These are phyloP conservation scores for Monochamus saltuarius DNA, from an alignment of 1,140 invertebrate species.

Conservation along the genomic window DNA sequence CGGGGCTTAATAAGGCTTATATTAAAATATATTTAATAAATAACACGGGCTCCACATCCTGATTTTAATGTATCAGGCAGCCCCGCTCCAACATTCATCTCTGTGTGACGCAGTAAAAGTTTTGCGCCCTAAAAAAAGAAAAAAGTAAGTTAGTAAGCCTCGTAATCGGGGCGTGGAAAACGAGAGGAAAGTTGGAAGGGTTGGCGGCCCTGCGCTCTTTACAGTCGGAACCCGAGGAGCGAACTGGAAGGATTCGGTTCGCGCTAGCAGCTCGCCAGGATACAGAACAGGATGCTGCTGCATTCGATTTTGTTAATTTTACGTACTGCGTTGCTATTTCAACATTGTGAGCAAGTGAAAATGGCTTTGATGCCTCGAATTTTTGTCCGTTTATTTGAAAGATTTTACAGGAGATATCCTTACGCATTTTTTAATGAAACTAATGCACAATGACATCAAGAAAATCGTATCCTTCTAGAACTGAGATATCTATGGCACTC, in stretches of 20 bases:
- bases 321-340: too few relatives aligned
- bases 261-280: neutral
- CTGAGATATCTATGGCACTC: too few relatives aligned
- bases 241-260: constrained; percentile 16
- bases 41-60: constrained; percentile 8
- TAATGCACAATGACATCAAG: too few relatives aligned
- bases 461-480: too few relatives aligned
- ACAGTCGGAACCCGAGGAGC: constrained; percentile 29
- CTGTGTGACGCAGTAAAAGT: constrained; percentile 26
- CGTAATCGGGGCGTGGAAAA: constrained; percentile 41
- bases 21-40: constrained; percentile 21
- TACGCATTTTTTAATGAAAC: too few relatives aligned
- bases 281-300: too few relatives aligned
- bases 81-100: constrained; percentile 17
- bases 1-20: neutral
- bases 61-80: constrained; percentile 20
- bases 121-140: constrained; percentile 33
- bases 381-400: too few relatives aligned
- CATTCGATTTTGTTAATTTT: too few relatives aligned
- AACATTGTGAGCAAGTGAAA: too few relatives aligned
- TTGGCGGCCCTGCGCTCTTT: constrained; percentile 38
- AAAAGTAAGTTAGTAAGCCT: constrained; percentile 45
- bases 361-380: too few relatives aligned
- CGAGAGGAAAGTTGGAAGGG: constrained; percentile 37
- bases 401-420: too few relatives aligned